Base-by-base conservation (phyloP, 2,888 invertebrate genomes). In the Gandaritis pyraliata region DNA sequence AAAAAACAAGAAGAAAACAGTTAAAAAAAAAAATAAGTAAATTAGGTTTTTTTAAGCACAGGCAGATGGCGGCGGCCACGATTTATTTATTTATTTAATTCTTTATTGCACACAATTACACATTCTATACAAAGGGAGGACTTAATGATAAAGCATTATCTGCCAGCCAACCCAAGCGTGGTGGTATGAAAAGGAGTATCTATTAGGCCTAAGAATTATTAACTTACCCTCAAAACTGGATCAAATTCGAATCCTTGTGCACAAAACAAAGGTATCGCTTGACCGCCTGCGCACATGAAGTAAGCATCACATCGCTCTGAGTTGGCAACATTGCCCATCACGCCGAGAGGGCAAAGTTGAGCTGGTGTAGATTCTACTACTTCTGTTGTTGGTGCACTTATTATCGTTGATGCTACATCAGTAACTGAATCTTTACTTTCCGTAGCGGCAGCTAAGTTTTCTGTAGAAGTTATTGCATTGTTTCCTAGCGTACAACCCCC, bases 231-330 rank as follows among this genome's bases (percentile, higher is more conserved):
- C n/a, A 48, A 1, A 15, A 29, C 53, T 45, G 29, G 12, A 43
- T 53, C 53, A 18, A 71, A 72, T 61, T 77, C 72, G 46, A 69
- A 70, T 1, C 75, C 77, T 10, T 59, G 47, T 4, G 58, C 49
- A 41, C 79, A 79, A 41, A 57, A 58, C 13, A 72, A 55, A 4
- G 64, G 66, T 4, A 73, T 45, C 0, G 71, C 68, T 0, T 64
- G 49, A 0, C 70, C 72, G 0, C 49, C 57, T 0, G 47, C 57
- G 16, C 82, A 82, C 61, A 76, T 65, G 49, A 70, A 78, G 70
- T 73, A 82, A 0, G 65, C 60, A 29, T 65, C 70, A 58, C 82
- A 82, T 10, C 46, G 48, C 4, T 62, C 50, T 1, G 80, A 76
- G 56, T 80, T 72, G 0, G 77, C 63, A 5, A 77, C 69, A 8